phyloP scores from a whole-genome alignment of 2,888 invertebrate genomes.

The Parnassius smintheus region DNA sequence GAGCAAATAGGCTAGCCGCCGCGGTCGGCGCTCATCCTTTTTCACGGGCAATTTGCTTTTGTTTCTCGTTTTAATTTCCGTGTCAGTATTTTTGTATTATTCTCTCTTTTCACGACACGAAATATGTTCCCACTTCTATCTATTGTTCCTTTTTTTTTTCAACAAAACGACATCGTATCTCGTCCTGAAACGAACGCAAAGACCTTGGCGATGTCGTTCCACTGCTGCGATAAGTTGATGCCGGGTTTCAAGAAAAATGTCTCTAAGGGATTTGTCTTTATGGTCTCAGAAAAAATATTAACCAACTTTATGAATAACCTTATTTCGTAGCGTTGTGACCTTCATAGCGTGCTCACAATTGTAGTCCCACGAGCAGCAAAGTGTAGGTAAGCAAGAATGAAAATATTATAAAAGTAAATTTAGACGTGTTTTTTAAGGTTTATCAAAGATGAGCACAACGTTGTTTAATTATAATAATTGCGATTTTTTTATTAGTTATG shows the following conservation, averaged over 20 bases:
- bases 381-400: constrained; percentile 19
- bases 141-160: constrained; percentile 36
- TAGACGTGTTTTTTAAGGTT: neutral
- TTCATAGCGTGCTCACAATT: constrained; percentile 16
- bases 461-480: too few species aligned
- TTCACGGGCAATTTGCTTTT: constrained; percentile 67
- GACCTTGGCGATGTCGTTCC: constrained; percentile 28
- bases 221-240: constrained; percentile 34
- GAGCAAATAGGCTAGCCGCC: constrained; percentile 48
- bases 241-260: constrained; percentile 27
- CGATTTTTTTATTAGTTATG: too few species aligned
- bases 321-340: constrained; percentile 19
- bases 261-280: constrained; percentile 31
- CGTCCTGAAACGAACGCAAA: constrained; percentile 27
- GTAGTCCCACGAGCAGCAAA: constrained; percentile 13
- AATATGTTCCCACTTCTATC: constrained; percentile 53
- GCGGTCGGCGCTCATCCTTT: constrained; percentile 48
- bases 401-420: constrained; percentile 5
- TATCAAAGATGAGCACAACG: neutral
- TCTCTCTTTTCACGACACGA: constrained; percentile 46
- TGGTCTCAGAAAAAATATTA: constrained; percentile 28
- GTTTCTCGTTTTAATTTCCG: constrained; percentile 70
- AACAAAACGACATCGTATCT: constrained; percentile 29
- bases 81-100: constrained; percentile 61
- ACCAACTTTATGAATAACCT: constrained; percentile 27